Conservation (phyloP, 2,113 vertebrate genomes). For the Psettodes erumei region DNA sequence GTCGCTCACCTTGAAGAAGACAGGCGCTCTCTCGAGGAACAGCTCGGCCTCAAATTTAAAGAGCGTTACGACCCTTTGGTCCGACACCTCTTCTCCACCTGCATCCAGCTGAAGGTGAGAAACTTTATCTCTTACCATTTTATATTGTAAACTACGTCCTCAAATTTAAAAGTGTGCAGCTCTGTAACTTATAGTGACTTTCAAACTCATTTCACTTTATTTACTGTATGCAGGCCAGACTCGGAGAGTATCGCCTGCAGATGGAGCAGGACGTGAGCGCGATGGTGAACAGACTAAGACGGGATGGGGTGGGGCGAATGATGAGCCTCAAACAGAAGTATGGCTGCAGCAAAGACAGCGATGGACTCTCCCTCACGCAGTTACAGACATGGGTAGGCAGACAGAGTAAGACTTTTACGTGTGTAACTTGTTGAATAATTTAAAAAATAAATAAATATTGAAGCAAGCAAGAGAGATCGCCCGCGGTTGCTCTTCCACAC, state of each 20-base stretch:
- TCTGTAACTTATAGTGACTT: too few relatives aligned
- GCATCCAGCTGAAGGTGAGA: conserved; percentile 84
- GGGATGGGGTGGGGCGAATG: conserved; percentile 72
- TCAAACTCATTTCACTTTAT: not conserved
- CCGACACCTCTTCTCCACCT: conserved; percentile 76
- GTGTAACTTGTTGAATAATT: not conserved
- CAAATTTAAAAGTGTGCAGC: not conserved
- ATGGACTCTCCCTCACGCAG: conserved; percentile 60
- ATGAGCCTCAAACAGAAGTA: conserved; percentile 80
- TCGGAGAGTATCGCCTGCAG: conserved; percentile 76
- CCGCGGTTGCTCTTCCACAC: too few relatives aligned
- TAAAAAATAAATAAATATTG: too few relatives aligned
- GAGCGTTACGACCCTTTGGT: conserved; percentile 80
- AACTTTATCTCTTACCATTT: not conserved
- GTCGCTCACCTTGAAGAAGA: conserved; percentile 78
- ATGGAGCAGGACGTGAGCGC: conserved; percentile 77
- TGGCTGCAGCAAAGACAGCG: conserved; percentile 71
- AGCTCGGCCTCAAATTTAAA: conserved; percentile 73
- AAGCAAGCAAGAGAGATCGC: too few relatives aligned
- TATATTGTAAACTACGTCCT: not conserved
- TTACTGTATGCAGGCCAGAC: conserved; percentile 71
- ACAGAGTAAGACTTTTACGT: not conserved
- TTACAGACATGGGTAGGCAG: conserved; percentile 60
- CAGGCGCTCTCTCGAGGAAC: conserved; percentile 66
- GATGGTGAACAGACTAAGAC: conserved; percentile 79